Percentiles rank a stretch among this genome's conserved stretches.
Conservation (phyloP, 2,113 vertebrate genomes). For the Tamias sibiricus region DNA sequence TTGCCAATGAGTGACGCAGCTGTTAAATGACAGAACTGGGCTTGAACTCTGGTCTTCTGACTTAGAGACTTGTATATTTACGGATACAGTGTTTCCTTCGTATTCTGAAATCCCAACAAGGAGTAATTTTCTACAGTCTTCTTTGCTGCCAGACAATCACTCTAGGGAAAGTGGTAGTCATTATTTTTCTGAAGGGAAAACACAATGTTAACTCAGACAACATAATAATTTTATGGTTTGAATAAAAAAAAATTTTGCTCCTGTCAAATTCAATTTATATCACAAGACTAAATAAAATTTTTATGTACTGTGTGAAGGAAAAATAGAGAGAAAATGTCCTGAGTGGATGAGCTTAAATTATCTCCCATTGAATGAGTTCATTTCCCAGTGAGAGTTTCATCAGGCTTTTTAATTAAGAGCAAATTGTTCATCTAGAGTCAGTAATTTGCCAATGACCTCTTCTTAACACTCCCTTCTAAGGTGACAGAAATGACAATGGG, state of each 20-base stretch:
- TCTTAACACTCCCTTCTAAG: conserved; percentile 79
- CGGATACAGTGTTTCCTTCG: background rate
- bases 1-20: background rate
- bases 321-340: conserved; percentile 81
- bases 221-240: conserved; percentile 76
- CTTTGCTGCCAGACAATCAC: conserved; percentile 42
- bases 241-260: conserved; percentile 75
- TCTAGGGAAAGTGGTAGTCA: conserved; percentile 61
- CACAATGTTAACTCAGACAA: conserved; percentile 76
- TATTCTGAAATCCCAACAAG: conserved; percentile 20
- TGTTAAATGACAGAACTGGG: conserved; percentile 13
- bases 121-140: conserved; percentile 21
- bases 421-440: conserved; percentile 84
- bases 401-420: conserved; percentile 87
- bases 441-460: conserved; percentile 85
- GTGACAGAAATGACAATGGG: conserved; percentile 79
- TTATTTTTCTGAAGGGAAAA: conserved; percentile 76
- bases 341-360: conserved; percentile 85
- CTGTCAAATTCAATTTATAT: conserved; percentile 86
- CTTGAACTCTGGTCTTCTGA: conserved; percentile 18
- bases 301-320: conserved; percentile 81
- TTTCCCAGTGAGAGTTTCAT: conserved; percentile 86
- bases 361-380: conserved; percentile 85
- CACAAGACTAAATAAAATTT: conserved; percentile 85
- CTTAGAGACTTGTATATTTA: background rate